These are phyloP conservation scores for Python bivittatus DNA, from an alignment of 2,113 vertebrate genomes.

Conservation along the genomic window DNA sequence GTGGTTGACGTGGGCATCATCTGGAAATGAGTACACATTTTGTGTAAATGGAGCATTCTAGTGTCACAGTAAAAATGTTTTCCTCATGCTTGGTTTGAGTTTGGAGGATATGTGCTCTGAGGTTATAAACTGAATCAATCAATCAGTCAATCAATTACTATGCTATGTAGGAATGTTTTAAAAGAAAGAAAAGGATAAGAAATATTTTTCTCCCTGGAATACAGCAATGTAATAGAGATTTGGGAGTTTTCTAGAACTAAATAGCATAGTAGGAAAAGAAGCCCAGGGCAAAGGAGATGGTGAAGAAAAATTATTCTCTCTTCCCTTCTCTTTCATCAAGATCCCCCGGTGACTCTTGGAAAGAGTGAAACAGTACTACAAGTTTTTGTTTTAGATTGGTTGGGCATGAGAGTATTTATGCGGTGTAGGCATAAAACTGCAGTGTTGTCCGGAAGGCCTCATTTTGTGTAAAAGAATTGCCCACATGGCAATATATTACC, in stretches of 20 bases:
- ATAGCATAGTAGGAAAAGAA: neutral
- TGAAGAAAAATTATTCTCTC: neutral
- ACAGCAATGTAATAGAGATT: neutral
- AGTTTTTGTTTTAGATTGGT: neutral
- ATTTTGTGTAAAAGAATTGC: neutral
- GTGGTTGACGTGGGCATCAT: neutral
- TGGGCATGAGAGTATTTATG: neutral
- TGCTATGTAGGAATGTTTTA: neutral
- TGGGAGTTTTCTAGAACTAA: neutral
- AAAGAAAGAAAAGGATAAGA: neutral
- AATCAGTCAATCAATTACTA: neutral
- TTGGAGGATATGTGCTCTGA: neutral
- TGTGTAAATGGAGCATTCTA: neutral
- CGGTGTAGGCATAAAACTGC: neutral
- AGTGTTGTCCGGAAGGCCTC: neutral
- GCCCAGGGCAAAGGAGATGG: neutral
- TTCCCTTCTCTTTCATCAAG: neutral
- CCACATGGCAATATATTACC: neutral
- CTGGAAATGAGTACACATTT: neutral
- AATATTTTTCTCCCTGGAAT: neutral
- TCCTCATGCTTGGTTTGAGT: neutral
- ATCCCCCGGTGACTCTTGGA: neutral
- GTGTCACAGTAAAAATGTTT: neutral
- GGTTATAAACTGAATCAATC: neutral
- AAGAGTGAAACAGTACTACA: neutral